Evolutionary conservation across 2,888 invertebrate genomes (phyloP), one percentile per base, ranked within the genome.

Genomic region (Ophion obscuratus): DNA sequence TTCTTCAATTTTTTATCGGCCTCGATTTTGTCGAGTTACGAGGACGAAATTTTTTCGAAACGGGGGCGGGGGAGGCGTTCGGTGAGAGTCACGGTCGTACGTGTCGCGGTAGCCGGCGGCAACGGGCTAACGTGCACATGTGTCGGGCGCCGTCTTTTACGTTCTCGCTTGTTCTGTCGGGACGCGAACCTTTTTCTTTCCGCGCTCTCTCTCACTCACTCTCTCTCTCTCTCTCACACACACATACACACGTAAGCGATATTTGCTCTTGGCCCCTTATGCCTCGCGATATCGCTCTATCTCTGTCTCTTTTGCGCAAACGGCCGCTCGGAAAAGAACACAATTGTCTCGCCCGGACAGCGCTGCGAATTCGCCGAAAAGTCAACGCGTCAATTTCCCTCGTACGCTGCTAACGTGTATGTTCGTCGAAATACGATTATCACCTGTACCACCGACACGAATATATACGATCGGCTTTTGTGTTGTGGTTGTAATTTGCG

Each of bases 121-220:
- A 84, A 86, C 92, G 89, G 89, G 53, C 53, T 17, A 53, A 92
- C 89, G 91, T 89, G 91, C 92, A 92, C 92, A 92, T 92, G 92
- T 92, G 92, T 90, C 59, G 36, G 20, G 20, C 36, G 89, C 90
- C 85, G 86, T 70, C 9, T 79, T 80, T 71, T 59, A 24, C 66
- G 27, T 40, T 78, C 73, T 75, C 53, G 74, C 53, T 68, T 17
- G 20, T 76, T 61, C 62, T 75, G 44, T 14, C 61, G 47, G 14
- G 44, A 59, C 73, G 36, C 75, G 53, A 47, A 68, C 81, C 44
- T 73, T 64, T 80, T 83, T 68, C 68, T 44, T 70, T 17, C 53
- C 27, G 10, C 6, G 24, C 24, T 9, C 68, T 74, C 64, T 47
- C 31, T 80, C 36, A 27, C 36, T 70, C 31, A 36, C 64, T n/a